phyloP scores from a whole-genome alignment of 2,113 vertebrate genomes.

The Xenus cinereus region DNA sequence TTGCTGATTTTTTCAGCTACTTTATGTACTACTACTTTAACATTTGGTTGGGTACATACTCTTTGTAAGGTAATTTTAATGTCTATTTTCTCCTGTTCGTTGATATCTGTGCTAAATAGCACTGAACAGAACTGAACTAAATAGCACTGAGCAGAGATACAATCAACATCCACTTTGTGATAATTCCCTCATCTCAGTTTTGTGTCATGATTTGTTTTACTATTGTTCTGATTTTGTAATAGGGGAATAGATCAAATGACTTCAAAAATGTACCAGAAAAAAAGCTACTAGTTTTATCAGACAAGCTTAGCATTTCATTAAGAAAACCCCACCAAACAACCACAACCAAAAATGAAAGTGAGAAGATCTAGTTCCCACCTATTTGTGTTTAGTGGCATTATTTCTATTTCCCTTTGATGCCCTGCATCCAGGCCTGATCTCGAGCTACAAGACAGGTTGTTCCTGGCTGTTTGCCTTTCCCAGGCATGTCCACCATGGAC shows the following conservation, averaged over 20 bases:
- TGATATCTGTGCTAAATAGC: neutral
- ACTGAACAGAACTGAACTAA: too few relatives aligned
- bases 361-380: neutral
- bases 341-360: neutral
- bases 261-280: neutral
- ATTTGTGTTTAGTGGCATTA: neutral
- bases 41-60: neutral
- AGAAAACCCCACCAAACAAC: neutral
- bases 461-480: neutral
- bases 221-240: neutral
- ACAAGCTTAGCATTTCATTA: neutral
- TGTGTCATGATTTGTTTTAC: neutral
- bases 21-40: neutral
- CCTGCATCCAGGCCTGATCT: too few relatives aligned
- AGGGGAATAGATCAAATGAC: neutral
- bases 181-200: neutral
- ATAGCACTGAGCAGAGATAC: neutral
- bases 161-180: neutral
- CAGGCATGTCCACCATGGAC: rapidly evolving
- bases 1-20: neutral
- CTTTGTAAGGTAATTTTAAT: neutral
- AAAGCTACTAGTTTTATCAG: neutral
- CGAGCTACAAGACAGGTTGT: neutral
- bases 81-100: neutral
- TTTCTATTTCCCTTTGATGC: neutral